Evolutionary conservation across 2,888 invertebrate species (phyloP).

Genomic region (Amphipyra berbera): DNA sequence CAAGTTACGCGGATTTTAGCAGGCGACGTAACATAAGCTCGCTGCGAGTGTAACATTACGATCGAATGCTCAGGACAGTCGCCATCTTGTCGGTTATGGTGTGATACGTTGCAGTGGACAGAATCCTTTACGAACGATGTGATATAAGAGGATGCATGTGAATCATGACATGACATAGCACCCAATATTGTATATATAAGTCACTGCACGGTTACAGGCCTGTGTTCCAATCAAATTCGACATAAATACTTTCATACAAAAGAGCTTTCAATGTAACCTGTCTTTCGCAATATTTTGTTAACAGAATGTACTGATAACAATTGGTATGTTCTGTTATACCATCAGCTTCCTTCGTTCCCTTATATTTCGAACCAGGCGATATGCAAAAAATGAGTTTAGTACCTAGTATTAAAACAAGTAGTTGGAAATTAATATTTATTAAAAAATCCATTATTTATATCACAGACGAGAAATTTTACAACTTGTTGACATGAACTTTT

Average conservation of each 20-base stretch:
- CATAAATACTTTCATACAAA: background rate
- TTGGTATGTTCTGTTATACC: constrained; percentile 11
- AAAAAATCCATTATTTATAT: too few species aligned
- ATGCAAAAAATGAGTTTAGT: background rate
- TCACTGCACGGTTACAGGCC: constrained; percentile 27
- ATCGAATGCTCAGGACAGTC: too few species aligned
- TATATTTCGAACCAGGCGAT: background rate
- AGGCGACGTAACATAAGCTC: too few species aligned
- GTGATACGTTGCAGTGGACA: too few species aligned
- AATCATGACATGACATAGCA: constrained; percentile 12
- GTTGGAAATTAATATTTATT: too few species aligned
- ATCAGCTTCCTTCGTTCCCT: constrained; percentile 35
- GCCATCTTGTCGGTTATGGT: too few species aligned
- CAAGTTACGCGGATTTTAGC: too few species aligned
- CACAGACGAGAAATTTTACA: constrained; percentile 20
- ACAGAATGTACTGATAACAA: constrained; percentile 15
- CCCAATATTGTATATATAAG: constrained; percentile 11
- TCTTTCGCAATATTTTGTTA: constrained; percentile 7
- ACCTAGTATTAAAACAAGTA: too few species aligned
- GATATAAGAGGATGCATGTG: constrained; percentile 17
- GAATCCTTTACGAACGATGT: too few species aligned
- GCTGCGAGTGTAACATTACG: too few species aligned
- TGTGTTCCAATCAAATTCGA: constrained; percentile 2
- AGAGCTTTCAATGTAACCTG: constrained; percentile 37
- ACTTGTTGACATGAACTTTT: constrained; percentile 23